Evolutionary conservation across 2,888 invertebrate species (phyloP).

Genomic region (Yponomeuta plumbellus): DNA sequence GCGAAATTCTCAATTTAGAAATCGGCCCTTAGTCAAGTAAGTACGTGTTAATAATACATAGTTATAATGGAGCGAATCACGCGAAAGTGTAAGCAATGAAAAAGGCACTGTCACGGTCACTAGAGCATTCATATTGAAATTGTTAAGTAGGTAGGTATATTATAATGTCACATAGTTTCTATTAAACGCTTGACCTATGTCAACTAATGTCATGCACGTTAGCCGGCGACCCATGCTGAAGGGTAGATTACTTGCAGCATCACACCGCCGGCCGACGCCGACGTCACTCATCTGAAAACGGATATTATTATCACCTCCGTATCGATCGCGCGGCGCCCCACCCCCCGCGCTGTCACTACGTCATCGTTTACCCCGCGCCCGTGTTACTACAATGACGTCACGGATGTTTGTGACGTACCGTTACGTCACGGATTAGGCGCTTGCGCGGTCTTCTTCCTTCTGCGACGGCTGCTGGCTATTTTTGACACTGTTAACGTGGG

Average conservation of each 20-base stretch:
- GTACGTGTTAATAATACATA: too few species aligned
- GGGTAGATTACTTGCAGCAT: conserved; percentile 43
- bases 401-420: neutral
- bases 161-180: conserved; percentile 47
- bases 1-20: too few species aligned
- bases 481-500: conserved; percentile 20
- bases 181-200: conserved; percentile 50
- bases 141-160: neutral
- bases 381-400: conserved; percentile 45
- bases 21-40: too few species aligned
- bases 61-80: neutral
- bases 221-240: conserved; percentile 59
- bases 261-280: conserved; percentile 47
- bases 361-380: conserved; percentile 43
- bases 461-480: conserved; percentile 19
- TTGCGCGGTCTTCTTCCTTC: conserved; percentile 36
- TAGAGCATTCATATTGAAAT: conserved; percentile 8
- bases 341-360: conserved; percentile 39
- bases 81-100: neutral
- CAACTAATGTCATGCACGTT: conserved; percentile 44
- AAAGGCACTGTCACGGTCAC: neutral
- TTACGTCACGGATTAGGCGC: conserved; percentile 43
- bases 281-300: conserved; percentile 46
- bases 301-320: conserved; percentile 38
- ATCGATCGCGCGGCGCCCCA: conserved; percentile 46